Percentiles rank a stretch among this genome's conserved stretches.
Evolutionary conservation across 2,797 vertebrate species (phyloP).

Genomic region (Cyprinodon diabolis): DNA sequence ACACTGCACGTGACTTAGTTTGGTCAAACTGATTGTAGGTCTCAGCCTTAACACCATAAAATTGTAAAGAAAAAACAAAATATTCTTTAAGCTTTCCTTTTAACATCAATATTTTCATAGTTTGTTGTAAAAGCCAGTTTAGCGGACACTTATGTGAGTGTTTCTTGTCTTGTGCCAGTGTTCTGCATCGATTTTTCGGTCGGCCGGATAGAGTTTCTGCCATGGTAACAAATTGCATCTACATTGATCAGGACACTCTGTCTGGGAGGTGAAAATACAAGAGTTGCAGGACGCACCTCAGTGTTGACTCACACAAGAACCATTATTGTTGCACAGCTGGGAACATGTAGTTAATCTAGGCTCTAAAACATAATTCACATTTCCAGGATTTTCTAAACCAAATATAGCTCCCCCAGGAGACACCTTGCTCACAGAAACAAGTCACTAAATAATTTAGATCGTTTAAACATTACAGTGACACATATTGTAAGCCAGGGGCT

Average conservation of each 20-base stretch:
- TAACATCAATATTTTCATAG: not conserved
- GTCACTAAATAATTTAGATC: not conserved
- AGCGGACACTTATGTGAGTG: slow-evolving; percentile 4
- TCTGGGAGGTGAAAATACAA: slow-evolving; percentile 29
- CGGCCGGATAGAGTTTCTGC: slow-evolving; percentile 57
- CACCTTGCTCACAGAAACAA: not conserved
- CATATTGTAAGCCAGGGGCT: not conserved
- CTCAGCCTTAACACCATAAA: not conserved
- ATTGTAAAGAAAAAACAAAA: not conserved
- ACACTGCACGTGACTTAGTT: not conserved
- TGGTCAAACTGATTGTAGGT: not conserved
- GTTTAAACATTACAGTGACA: not conserved
- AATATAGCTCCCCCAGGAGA: not conserved
- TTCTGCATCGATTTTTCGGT: slow-evolving; percentile 57
- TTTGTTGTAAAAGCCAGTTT: not conserved
- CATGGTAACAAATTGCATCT: slow-evolving; percentile 62
- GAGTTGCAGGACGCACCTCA: slow-evolving; percentile 23
- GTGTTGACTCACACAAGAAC: slow-evolving; percentile 4
- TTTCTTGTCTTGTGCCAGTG: slow-evolving; percentile 29
- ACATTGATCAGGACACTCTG: slow-evolving; percentile 54
- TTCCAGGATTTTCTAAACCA: not conserved
- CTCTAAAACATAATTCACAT: not conserved
- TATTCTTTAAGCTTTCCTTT: not conserved
- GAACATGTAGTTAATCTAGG: not conserved
- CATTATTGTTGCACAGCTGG: slow-evolving; percentile 1